Base-by-base conservation (phyloP, 2,888 invertebrate species). In the Lymantria dispar region DNA sequence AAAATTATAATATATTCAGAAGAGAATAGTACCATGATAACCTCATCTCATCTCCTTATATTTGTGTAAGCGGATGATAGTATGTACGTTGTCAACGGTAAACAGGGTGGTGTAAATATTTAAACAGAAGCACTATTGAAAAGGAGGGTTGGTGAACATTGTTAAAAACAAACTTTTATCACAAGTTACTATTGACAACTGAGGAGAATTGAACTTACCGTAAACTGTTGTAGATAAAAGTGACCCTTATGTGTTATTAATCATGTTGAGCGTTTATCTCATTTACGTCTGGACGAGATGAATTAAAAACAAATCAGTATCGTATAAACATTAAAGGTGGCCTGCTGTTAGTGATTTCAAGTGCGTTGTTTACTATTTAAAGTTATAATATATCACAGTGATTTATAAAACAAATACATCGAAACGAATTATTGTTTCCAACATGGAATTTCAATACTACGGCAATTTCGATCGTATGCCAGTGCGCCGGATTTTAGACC, bases 371-470 rank as follows among this genome's bases (percentile, higher is more conserved):
- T 13, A 14, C 7, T n/a, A n/a, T n/a, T 22, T 38, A 40, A 33
- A 33, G 10, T 33, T 33, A 10, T 10, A 33, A 8, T 33, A 33
- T 22, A 22, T 22, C 22, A 22, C 22, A 22, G 22, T 22, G 22
- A 10, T 8, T 33, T 33, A 33, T 33, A 33, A 33, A 54, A 57
- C 37, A 52, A 49, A 14, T 58, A 62, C 55, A 54, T 52, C 47
- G 30, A 31, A 40, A 38, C 15, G 43, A 48, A 14, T 30, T 7
- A 31, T 56, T 37, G 65, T 70, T 67, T 33, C 52, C 46, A 57
- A 38, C 12, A 90, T 91, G 90, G 90, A 91, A 75, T 91, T 88
- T 56, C 90, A 91, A 71, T 88, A 85, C 67, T 88, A 85, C 62
- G 87, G 87, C 31, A 83, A 84, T 62, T 87, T 81, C 57, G 85